These are phyloP conservation scores for Typhlichthys eigenmanni DNA, from an alignment of 2,797 vertebrate species.

Conservation along the genomic window DNA sequence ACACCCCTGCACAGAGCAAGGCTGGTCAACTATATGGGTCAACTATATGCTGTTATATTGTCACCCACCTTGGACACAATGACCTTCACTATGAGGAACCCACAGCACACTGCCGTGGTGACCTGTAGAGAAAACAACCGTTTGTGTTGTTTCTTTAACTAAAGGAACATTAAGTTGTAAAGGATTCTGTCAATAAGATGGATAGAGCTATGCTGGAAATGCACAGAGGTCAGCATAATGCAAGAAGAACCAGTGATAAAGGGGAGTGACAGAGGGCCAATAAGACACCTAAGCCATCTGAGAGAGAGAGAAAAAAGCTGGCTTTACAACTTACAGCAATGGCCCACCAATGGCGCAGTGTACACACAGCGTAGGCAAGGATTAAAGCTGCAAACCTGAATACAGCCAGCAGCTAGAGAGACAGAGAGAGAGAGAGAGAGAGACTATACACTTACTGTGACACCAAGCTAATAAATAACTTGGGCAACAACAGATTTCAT, in stretches of 20 bases:
- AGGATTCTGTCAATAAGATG: too few species aligned
- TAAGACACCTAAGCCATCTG: not conserved
- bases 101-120: constrained; percentile 90
- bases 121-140: constrained; percentile 77
- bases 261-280: too few species aligned
- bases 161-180: too few species aligned
- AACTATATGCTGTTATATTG: too few species aligned
- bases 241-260: too few species aligned
- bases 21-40: too few species aligned
- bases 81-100: constrained; percentile 93
- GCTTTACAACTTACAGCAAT: constrained; percentile 83
- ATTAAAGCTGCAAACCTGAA: constrained; percentile 92
- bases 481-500: not conserved
- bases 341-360: constrained; percentile 94
- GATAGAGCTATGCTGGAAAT: too few species aligned
- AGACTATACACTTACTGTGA: not conserved
- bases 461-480: rapidly evolving
- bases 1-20: too few species aligned
- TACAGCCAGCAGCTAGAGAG: constrained; percentile 86
- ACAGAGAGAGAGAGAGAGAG: constrained; percentile 12
- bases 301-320: not conserved
- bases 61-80: constrained; percentile 91
- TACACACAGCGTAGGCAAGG: constrained; percentile 92
- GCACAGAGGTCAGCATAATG: too few species aligned
- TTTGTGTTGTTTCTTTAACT: too few species aligned